Base-by-base conservation (phyloP, 2,113 vertebrate species). In the Oreochromis niloticus region DNA sequence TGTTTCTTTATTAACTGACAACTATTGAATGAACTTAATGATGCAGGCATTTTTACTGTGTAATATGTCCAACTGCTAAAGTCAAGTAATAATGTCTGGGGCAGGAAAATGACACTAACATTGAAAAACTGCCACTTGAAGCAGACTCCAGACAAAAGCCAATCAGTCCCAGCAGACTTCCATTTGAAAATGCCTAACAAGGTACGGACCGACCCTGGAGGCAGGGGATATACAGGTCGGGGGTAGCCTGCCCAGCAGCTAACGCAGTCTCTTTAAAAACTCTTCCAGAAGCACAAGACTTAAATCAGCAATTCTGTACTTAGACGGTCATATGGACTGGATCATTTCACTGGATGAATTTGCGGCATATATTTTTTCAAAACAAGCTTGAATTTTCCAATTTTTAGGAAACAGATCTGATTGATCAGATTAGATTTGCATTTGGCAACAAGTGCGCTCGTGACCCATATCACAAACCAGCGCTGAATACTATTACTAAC, bases 301-400 rank as follows among this genome's bases (percentile, higher is more conserved):
- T 63, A 36, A 36, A 34, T 63, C 5, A 1, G 16, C 30, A 63
- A 19, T 34, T 63, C 1, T 7, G 59, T 34, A 61, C 4, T 9
- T 32, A 36, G 8, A 7, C 8, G 14, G 8, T 61, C 8, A 32
- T 32, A 32, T 32, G 30, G 14, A 61, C 30, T 10, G 57, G 3
- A 34, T 61, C 16, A 19, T 61, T 61, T 61, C 16, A 34, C 57
- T 61, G 1, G 57, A 34, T 34, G 14, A 61, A 34, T 34, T 59
- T 17, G 14, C 0, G 8, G 4, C 56, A 30, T 32, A 17, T 9
- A 6, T 59, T 6, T 59, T 2, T 17, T 0, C 7, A 2, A 32
- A 17, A 17, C 27, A 32, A 59, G 57, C 7, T 59, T 32, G 57
- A 59, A 32, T 59, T 59, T 59, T 59, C 57, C 57, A 32, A 6